These are phyloP conservation scores for Eurois occulta DNA, from an alignment of 2,888 invertebrate genomes.

Conservation along the genomic window DNA sequence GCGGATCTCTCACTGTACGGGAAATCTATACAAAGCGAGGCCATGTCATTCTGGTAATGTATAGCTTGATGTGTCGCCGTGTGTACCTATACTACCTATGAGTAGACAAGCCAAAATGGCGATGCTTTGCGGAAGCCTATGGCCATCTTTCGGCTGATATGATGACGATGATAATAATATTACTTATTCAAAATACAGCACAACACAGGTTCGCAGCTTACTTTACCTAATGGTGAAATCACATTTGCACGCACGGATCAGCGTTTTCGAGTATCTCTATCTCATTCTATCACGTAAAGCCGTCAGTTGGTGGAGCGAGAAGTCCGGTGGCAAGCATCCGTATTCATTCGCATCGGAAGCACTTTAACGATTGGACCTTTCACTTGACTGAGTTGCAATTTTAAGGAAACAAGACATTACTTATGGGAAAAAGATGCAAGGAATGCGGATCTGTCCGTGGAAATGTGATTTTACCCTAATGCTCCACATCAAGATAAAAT, in stretches of 20 bases:
- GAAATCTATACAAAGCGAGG: too few species aligned
- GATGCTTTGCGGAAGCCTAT: too few species aligned
- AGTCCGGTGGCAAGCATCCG: neutral
- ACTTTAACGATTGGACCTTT: neutral
- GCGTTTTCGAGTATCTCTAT: neutral
- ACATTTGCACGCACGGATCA: neutral
- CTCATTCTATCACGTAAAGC: neutral
- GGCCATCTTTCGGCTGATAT: neutral
- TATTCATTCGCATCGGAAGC: neutral
- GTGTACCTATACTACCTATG: too few species aligned
- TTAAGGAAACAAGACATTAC: too few species aligned
- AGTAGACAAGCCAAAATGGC: too few species aligned
- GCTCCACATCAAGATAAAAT: neutral
- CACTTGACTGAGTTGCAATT: neutral
- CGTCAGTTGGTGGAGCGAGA: neutral
- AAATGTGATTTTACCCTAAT: neutral
- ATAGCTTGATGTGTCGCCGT: too few species aligned
- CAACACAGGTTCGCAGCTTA: neutral
- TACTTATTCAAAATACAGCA: neutral
- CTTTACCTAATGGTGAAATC: neutral
- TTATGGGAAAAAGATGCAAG: neutral
- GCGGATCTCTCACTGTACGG: too few species aligned
- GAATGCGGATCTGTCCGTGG: neutral
- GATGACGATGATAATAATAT: neutral
- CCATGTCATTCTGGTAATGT: too few species aligned